Conservation (phyloP, 2,113 vertebrate genomes). For the Vulpes ferrilata region DNA sequence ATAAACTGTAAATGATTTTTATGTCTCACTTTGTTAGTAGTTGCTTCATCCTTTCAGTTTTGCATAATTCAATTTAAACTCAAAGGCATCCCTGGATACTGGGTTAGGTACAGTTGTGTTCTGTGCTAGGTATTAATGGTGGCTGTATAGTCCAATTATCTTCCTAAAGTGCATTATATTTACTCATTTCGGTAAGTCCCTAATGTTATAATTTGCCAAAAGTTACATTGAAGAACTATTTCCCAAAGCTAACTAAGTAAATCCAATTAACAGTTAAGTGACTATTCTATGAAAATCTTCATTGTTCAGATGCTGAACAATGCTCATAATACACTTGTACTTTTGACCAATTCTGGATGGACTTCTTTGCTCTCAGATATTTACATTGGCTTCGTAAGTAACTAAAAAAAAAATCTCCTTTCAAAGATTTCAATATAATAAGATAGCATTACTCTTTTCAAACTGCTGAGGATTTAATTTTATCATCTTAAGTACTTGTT, state of each 20-base stretch:
- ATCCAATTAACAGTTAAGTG: background rate
- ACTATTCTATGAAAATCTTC: background rate
- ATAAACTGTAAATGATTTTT: constrained; percentile 15
- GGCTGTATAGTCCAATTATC: background rate
- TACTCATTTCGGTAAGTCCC: constrained; percentile 25
- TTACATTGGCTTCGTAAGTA: background rate
- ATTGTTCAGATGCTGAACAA: background rate
- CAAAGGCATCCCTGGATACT: background rate
- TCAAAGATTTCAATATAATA: background rate
- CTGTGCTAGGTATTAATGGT: constrained; percentile 6
- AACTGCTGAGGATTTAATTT: background rate
- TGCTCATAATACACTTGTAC: background rate
- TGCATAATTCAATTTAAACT: constrained; percentile 26
- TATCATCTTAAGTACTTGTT: constrained; percentile 36
- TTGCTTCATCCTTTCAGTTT: background rate
- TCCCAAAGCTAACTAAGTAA: constrained; percentile 28
- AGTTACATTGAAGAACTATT: background rate
- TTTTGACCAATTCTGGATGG: constrained; percentile 8
- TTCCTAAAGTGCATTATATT: background rate
- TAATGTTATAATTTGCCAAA: constrained; percentile 28
- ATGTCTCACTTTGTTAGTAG: background rate
- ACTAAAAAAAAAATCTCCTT: background rate
- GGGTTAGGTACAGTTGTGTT: background rate
- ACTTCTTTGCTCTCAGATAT: background rate
- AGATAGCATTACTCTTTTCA: background rate